These are phyloP conservation scores for Cataglyphis hispanica DNA, from an alignment of 1,140 invertebrate species.

Conservation along the genomic window DNA sequence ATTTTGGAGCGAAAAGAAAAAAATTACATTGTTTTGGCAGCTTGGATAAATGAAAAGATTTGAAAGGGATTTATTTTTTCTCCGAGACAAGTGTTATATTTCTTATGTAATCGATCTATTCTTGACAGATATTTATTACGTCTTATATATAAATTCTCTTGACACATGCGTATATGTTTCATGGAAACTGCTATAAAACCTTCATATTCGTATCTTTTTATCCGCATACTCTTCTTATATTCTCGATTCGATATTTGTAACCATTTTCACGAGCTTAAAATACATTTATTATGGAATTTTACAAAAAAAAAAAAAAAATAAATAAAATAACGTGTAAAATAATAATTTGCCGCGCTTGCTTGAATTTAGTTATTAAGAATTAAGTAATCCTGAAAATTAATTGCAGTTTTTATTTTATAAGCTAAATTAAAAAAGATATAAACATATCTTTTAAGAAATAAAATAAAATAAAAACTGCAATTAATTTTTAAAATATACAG, in stretches of 20 bases:
- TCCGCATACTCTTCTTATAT: not conserved
- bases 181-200: not conserved
- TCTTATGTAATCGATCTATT: not conserved
- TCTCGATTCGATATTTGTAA: not conserved
- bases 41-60: not conserved
- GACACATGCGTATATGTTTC: not conserved
- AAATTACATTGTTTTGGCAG: slow-evolving; percentile 5
- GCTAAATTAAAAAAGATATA: not conserved
- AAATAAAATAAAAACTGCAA: too few relatives aligned
- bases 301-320: slow-evolving; percentile 5
- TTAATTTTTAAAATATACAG: too few relatives aligned
- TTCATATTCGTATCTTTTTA: not conserved
- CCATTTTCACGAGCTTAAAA: not conserved
- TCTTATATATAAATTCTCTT: not conserved
- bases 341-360: too few relatives aligned
- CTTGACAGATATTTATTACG: not conserved
- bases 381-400: not conserved
- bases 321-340: not conserved
- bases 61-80: not conserved
- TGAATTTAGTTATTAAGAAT: too few relatives aligned
- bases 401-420: not conserved
- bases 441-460: too few relatives aligned
- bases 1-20: not conserved
- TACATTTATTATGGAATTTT: not conserved
- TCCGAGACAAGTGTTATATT: not conserved